Conservation (phyloP, 2,888 invertebrate genomes). For the Aleiodes alternator region DNA sequence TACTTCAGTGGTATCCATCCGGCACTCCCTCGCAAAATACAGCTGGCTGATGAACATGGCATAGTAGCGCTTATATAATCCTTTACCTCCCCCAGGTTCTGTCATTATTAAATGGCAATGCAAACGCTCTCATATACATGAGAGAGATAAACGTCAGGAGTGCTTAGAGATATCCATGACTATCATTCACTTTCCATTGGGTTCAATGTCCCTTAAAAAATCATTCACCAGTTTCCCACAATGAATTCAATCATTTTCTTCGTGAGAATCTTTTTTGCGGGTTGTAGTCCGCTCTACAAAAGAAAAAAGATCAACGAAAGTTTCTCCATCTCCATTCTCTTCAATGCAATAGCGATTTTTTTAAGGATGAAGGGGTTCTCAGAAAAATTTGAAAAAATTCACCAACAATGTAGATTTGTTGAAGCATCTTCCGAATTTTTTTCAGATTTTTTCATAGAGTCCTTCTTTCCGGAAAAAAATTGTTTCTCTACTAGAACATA, state of each 20-base stretch:
- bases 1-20: not conserved
- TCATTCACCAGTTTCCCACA: not conserved
- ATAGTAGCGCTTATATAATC: conserved; percentile 4
- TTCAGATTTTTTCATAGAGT: too few species aligned
- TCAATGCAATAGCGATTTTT: too few species aligned
- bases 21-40: not conserved
- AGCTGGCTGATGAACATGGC: not conserved
- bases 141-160: not conserved
- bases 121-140: not conserved
- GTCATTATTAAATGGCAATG: conserved; percentile 5
- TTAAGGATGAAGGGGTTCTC: too few species aligned
- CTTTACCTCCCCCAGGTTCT: not conserved
- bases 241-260: not conserved
- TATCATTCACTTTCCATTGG: not conserved
- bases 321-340: too few species aligned
- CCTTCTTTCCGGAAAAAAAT: too few species aligned
- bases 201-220: not conserved
- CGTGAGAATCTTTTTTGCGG: not conserved
- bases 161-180: not conserved
- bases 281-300: too few species aligned
- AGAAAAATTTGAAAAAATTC: too few species aligned
- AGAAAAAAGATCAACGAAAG: too few species aligned
- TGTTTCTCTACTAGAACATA: too few species aligned
- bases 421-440: too few species aligned
- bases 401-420: too few species aligned